A percentile compares a stretch with the other conserved stretches of the same genome.
These are phyloP conservation scores for Sarcophaga variegata DNA, from an alignment of 2,888 invertebrate genomes.

Conservation along the genomic window DNA sequence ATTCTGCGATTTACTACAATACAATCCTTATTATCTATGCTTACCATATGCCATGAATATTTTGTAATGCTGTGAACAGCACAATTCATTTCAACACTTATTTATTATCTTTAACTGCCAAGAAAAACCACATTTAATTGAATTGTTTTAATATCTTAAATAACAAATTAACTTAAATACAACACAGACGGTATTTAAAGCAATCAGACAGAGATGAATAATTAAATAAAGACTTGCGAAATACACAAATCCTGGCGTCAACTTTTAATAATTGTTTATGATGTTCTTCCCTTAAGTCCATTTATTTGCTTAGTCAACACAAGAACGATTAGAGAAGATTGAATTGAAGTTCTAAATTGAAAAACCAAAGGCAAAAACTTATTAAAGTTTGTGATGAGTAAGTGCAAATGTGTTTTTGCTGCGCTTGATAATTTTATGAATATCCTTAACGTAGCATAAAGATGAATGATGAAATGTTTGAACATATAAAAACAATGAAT, in stretches of 20 bases:
- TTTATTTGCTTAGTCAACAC: conserved; percentile 24
- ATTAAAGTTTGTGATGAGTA: background rate
- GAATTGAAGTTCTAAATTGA: conserved; percentile 23
- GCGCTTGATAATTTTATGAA: too few species aligned
- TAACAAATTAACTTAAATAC: background rate
- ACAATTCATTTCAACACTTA: background rate
- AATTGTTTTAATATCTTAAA: too few species aligned
- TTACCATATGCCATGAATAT: too few species aligned
- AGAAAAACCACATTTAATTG: background rate
- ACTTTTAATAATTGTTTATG: background rate
- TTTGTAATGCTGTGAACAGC: too few species aligned
- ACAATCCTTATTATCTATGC: too few species aligned
- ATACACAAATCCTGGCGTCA: background rate
- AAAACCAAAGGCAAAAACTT: background rate
- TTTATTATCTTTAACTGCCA: conserved; percentile 1
- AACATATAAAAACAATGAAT: too few species aligned
- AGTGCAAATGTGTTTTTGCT: background rate
- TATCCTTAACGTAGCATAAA: too few species aligned
- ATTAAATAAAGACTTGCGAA: background rate
- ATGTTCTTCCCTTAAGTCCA: conserved; percentile 14
- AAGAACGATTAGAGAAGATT: conserved; percentile 50
- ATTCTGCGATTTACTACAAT: too few species aligned
- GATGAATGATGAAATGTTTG: too few species aligned
- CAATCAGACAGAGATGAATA: conserved; percentile 8
- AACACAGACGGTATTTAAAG: background rate